Base-by-base conservation (phyloP, 35 echinoderm and acorn worm genomes). In the Lytechinus variegatus region DNA sequence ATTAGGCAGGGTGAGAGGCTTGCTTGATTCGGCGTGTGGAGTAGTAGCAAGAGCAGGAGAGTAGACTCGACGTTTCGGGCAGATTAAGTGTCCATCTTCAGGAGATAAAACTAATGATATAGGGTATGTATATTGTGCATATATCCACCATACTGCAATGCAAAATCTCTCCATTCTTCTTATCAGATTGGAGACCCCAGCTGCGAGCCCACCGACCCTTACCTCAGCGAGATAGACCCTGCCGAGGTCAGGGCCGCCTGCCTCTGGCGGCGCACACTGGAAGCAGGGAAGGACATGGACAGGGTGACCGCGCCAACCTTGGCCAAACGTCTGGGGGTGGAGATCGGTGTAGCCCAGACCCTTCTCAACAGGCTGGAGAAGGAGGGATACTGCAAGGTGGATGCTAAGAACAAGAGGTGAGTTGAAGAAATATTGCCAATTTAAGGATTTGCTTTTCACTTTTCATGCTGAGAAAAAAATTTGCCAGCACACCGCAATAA, bases 401-500 rank as follows among this genome's bases (percentile, higher is more conserved):
- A 95, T n/a, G 92, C 90, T 11, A 99, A 97, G 88, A 97, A 97
- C 10, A 99, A 99, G 87, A 99, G 97, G 98, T 99, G 71, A 95
- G 88, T 90, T 4, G 9, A 52, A 29, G 33, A 44, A 44, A 44
- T 44, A 44, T 44, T 44, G 33, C 33, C 33, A 44, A 44, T 44
- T 44, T 44, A 44, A 44, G 33, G 33, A 44, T 44, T 44, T 44
- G 2, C 0, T 44, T 44, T 44, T 44, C 33, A 44, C 2, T 44
- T 44, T 44, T 44, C 33, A 44, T 44, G 0, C 33, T 44, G 33
- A 44, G 33, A 44, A 44, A 2, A 44, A 44, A 44, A 44, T 44
- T 44, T 44, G 33, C 1, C 2, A 44, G 33, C 33, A 44, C 33
- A 44, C 33, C 0, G 1, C 33, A 44, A 44, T 44, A 44, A 44